Conservation (phyloP, 2,113 vertebrate genomes). For the Alethe diademata region DNA sequence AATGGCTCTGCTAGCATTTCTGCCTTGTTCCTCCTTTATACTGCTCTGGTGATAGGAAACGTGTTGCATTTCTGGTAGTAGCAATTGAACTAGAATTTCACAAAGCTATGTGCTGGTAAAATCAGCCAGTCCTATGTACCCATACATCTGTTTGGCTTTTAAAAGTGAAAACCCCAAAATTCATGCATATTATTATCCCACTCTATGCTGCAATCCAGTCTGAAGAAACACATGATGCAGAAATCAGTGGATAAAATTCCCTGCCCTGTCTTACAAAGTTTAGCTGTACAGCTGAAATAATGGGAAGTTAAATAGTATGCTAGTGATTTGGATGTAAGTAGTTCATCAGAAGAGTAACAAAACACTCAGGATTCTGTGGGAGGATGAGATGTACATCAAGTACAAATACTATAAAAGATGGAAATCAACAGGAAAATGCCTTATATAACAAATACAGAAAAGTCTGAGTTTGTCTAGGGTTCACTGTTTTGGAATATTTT, state of each 20-base stretch:
- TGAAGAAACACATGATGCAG: not conserved
- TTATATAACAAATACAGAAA: not conserved
- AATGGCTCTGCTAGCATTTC: not conserved
- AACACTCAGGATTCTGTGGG: not conserved
- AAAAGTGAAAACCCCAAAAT: not conserved
- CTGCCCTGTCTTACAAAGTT: not conserved
- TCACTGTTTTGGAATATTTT: not conserved
- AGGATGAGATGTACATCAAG: not conserved
- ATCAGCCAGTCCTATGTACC: not conserved
- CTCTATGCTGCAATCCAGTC: not conserved
- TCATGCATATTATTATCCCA: not conserved
- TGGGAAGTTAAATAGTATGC: not conserved
- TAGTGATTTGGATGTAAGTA: not conserved
- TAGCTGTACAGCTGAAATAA: not conserved
- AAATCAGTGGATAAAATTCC: not conserved
- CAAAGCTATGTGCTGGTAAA: not conserved
- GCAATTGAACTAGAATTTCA: not conserved
- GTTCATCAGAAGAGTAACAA: not conserved
- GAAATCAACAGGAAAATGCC: not conserved
- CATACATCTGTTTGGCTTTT: not conserved
- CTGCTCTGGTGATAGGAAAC: not conserved
- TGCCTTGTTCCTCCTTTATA: not conserved
- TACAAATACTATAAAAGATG: not conserved
- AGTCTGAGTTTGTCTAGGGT: not conserved
- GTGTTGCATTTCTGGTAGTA: not conserved